Conservation (phyloP, 2,113 vertebrate genomes). For the Oenanthe oenanthe region DNA sequence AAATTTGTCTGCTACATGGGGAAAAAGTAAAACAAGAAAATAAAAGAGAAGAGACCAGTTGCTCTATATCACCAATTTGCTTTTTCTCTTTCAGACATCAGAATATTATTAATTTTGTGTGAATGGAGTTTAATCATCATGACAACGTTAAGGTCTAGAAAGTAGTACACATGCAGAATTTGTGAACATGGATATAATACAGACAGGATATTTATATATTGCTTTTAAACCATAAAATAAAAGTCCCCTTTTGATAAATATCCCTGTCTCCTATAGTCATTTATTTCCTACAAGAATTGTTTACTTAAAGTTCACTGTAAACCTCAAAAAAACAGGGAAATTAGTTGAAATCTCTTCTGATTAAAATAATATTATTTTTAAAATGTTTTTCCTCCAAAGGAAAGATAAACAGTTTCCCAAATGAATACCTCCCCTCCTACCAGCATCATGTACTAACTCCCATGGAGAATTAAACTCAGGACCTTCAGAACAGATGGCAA, state of each 20-base stretch:
- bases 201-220: not conserved
- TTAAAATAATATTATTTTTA: conserved; percentile 10
- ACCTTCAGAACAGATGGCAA: conserved; percentile 71
- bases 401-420: conserved; percentile 45
- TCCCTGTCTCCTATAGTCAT: not conserved
- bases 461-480: conserved; percentile 69
- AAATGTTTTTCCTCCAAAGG: not conserved
- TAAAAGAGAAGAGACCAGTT: not conserved
- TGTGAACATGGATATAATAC: not conserved
- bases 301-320: not conserved
- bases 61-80: not conserved
- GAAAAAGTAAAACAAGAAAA: not conserved
- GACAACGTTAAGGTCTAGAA: not conserved
- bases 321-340: not conserved
- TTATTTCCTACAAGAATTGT: not conserved
- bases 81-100: not conserved
- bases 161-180: not conserved
- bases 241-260: not conserved
- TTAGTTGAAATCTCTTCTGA: not conserved
- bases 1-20: not conserved
- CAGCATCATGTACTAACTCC: conserved; percentile 30
- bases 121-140: not conserved
- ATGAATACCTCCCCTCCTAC: conserved; percentile 11
- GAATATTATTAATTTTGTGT: not conserved
- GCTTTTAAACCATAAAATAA: not conserved